phyloP scores from a whole-genome alignment of 2,888 invertebrate genomes.

The Mesoligia furuncula region DNA sequence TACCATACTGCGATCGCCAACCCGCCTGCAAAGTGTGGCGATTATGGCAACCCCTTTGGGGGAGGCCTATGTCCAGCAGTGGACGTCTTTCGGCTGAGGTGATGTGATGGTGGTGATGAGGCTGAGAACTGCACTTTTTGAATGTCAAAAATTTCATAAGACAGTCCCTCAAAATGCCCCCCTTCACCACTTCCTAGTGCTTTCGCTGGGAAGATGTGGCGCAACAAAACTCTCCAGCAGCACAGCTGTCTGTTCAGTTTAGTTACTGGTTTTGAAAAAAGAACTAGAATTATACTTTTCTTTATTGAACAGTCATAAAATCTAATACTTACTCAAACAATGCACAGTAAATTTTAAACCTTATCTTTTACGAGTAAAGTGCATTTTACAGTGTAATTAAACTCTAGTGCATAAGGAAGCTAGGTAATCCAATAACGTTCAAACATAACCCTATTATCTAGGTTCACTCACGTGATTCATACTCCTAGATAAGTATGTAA shows the following conservation, averaged over 20 bases:
- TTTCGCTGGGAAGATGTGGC: background rate
- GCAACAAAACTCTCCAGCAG: background rate
- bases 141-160: too few relatives aligned
- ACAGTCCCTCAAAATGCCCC: background rate
- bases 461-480: conserved; percentile 59
- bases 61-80: too few relatives aligned
- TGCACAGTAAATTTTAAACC: background rate
- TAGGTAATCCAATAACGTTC: conserved; percentile 60
- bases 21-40: too few relatives aligned
- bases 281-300: background rate
- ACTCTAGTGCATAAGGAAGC: conserved; percentile 50
- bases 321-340: background rate
- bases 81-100: too few relatives aligned
- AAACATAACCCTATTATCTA: conserved; percentile 61
- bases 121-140: too few relatives aligned
- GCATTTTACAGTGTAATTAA: background rate
- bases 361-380: background rate
- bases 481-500: conserved; percentile 35
- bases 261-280: background rate
- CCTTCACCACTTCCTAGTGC: too few relatives aligned
- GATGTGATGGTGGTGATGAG: too few relatives aligned
- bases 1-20: too few relatives aligned
- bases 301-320: background rate
- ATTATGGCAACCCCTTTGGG: too few relatives aligned
- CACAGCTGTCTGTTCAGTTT: background rate